These are phyloP conservation scores for Megaptera novaeangliae DNA, from an alignment of 2,113 vertebrate species.

Conservation along the genomic window DNA sequence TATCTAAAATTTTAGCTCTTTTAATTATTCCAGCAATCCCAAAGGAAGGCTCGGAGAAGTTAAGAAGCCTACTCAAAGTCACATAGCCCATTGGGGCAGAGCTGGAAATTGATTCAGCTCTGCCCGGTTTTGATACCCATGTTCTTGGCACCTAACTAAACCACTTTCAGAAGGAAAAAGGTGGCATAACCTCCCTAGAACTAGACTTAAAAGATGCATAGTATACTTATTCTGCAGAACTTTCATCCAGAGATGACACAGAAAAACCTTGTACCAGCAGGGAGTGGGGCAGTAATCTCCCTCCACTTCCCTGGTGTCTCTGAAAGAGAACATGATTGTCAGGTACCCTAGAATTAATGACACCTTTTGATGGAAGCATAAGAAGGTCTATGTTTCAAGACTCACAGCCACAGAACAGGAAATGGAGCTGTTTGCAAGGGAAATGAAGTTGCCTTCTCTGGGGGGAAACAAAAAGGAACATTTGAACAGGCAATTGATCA, in stretches of 20 bases:
- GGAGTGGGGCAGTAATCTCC: not conserved
- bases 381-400: not conserved
- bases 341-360: constrained; percentile 37
- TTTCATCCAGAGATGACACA: constrained; percentile 1
- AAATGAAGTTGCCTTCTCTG: constrained; percentile 39
- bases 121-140: not conserved
- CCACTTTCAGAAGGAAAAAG: not conserved
- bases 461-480: not conserved
- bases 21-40: not conserved
- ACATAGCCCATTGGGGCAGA: not conserved
- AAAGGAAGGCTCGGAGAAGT: not conserved
- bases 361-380: not conserved
- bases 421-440: constrained; percentile 58
- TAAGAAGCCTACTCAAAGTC: not conserved
- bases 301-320: not conserved
- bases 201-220: not conserved
- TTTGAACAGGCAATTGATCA: constrained; percentile 41
- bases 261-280: not conserved
- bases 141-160: not conserved
- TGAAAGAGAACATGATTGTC: constrained; percentile 37
- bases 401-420: constrained; percentile 31
- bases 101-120: not conserved
- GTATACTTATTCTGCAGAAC: not conserved
- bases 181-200: not conserved
- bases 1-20: not conserved